Evolutionary conservation across 1,140 invertebrate genomes (phyloP).

Genomic region (Lutraria rhynchaena): DNA sequence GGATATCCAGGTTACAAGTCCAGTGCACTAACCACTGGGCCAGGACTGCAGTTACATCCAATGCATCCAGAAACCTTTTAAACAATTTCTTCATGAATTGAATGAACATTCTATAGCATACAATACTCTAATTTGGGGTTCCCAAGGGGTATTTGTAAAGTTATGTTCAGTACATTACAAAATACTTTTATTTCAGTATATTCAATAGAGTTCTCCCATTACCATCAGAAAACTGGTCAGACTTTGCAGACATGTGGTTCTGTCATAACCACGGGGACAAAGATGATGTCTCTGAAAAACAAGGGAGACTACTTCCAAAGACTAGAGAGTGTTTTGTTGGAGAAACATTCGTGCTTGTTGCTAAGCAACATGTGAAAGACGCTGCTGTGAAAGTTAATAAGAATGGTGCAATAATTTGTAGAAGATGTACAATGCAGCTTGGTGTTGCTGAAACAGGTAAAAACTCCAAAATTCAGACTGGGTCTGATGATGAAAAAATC

Average conservation of each 20-base stretch:
- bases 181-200: constrained; percentile 52
- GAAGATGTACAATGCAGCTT: constrained; percentile 65
- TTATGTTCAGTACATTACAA: background rate
- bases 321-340: constrained; percentile 69
- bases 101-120: background rate
- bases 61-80: background rate
- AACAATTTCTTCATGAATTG: background rate
- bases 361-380: constrained; percentile 46
- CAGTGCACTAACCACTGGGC: background rate
- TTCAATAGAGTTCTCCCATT: constrained; percentile 69
- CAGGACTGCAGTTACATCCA: background rate
- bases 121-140: too few species aligned
- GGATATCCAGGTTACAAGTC: too few species aligned
- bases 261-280: constrained; percentile 69
- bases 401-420: constrained; percentile 57
- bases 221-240: constrained; percentile 73
- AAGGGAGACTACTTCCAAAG: constrained; percentile 54
- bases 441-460: constrained; percentile 44
- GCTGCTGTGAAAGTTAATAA: constrained; percentile 52
- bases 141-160: background rate
- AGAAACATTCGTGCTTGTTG: constrained; percentile 64
- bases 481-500: too few species aligned
- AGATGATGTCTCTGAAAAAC: constrained; percentile 19
- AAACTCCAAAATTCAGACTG: too few species aligned
- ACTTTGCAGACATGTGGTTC: constrained; percentile 73